Percentiles rank a stretch among this genome's conserved stretches.
Conservation (phyloP, 1,140 invertebrate genomes). For the Episyrphus balteatus region DNA sequence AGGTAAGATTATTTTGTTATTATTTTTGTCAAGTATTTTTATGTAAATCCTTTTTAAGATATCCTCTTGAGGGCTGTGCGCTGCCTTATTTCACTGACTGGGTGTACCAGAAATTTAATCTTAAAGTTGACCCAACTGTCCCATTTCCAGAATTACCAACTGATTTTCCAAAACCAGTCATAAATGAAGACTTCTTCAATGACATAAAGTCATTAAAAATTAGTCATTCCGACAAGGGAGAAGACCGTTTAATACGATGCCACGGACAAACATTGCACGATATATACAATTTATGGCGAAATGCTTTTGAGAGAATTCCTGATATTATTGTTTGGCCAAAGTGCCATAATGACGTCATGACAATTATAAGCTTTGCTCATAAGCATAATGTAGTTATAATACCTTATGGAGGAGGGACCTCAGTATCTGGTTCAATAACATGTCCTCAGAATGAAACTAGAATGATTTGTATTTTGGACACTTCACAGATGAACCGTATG, state of each 20-base stretch:
- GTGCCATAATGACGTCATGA: conserved; percentile 69
- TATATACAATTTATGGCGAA: conserved; percentile 63
- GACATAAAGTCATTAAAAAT: conserved; percentile 51
- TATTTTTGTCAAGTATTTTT: conserved; percentile 2
- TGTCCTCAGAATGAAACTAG: conserved; percentile 73
- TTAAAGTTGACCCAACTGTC: conserved; percentile 43
- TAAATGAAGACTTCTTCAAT: conserved; percentile 48
- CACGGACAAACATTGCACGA: conserved; percentile 94
- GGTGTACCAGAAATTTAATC: conserved; percentile 61
- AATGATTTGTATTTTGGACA: conserved; percentile 85
- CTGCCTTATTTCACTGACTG: conserved; percentile 74
- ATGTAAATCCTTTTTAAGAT: conserved; percentile 44
- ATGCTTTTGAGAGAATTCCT: conserved; percentile 72
- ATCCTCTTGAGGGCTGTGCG: conserved; percentile 65
- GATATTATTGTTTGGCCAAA: conserved; percentile 90
- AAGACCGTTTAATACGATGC: conserved; percentile 79
- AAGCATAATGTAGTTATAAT: conserved; percentile 75
- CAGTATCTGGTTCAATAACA: conserved; percentile 80
- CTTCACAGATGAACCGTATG: conserved; percentile 90
- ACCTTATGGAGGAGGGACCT: conserved; percentile 94
- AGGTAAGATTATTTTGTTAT: conserved; percentile 43
- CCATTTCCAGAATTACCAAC: conserved; percentile 40
- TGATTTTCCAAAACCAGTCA: conserved; percentile 45
- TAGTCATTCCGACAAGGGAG: conserved; percentile 60
- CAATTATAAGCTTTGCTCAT: conserved; percentile 67